phyloP scores from a whole-genome alignment of 2,888 invertebrate species.

The Blomia tropicalis region DNA sequence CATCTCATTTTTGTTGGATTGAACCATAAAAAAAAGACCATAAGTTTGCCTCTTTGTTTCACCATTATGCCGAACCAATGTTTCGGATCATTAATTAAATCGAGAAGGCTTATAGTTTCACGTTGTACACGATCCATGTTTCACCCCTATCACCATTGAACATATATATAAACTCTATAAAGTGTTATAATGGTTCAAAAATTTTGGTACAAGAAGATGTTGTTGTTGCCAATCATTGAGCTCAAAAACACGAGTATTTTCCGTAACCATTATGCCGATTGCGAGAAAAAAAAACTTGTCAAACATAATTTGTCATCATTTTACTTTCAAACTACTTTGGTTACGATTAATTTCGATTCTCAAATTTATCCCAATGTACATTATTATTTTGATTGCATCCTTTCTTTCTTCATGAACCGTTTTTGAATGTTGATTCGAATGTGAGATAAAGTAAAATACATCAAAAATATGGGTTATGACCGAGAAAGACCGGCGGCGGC shows the following conservation, averaged over 20 bases:
- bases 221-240: background rate
- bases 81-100: constrained; percentile 13
- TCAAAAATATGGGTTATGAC: too few relatives aligned
- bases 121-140: too few relatives aligned
- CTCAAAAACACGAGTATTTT: background rate
- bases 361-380: background rate
- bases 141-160: background rate
- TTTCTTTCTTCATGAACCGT: background rate
- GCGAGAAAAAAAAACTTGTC: too few relatives aligned
- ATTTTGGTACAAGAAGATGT: background rate
- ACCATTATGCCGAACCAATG: too few relatives aligned
- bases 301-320: constrained; percentile 11
- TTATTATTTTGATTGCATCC: constrained; percentile 7
- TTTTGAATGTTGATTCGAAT: too few relatives aligned
- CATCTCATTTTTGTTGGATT: background rate
- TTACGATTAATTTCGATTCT: constrained; percentile 1
- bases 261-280: background rate
- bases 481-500: too few relatives aligned
- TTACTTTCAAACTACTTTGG: constrained; percentile 4
- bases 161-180: background rate
- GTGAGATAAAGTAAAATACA: too few relatives aligned
- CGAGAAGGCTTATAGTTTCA: constrained; percentile 4
- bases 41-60: too few relatives aligned
- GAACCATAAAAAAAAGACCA: too few relatives aligned
- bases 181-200: too few relatives aligned